Evolutionary conservation across 2,797 vertebrate species (phyloP).

Genomic region (Diplodus puntazzo): DNA sequence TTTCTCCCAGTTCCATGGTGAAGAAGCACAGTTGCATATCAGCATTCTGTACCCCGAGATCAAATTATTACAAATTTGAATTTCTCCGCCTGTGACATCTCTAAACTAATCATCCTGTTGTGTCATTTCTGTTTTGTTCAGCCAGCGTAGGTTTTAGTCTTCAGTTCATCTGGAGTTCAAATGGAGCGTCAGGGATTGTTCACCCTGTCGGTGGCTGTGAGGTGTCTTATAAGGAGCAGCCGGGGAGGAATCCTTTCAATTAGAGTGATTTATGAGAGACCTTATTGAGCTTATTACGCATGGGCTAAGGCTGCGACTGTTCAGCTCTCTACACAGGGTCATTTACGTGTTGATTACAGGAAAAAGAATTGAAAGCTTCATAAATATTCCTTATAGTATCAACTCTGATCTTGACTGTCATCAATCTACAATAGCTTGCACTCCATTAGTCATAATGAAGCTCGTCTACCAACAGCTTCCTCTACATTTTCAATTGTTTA

Average conservation of each 20-base stretch:
- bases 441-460: conserved; percentile 79
- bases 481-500: conserved; percentile 44
- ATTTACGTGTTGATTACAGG: conserved; percentile 87
- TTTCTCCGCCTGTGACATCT: conserved; percentile 41
- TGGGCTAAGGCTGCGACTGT: conserved; percentile 71
- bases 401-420: conserved; percentile 68
- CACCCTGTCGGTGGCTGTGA: conserved; percentile 87
- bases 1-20: conserved; percentile 17
- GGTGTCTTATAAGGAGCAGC: conserved; percentile 93
- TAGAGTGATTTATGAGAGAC: conserved; percentile 97
- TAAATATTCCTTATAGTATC: conserved; percentile 66
- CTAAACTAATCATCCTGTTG: conserved; percentile 49
- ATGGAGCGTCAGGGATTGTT: conserved; percentile 76
- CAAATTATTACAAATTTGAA: conserved; percentile 60
- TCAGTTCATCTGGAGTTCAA: conserved; percentile 83
- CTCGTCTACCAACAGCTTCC: conserved; percentile 58
- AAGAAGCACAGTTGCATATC: conserved; percentile 17
- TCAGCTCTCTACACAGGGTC: conserved; percentile 63
- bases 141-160: conserved; percentile 52
- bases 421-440: conserved; percentile 78
- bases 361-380: conserved; percentile 79
- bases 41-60: conserved; percentile 39
- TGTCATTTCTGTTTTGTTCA: conserved; percentile 56
- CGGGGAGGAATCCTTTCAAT: conserved; percentile 92
- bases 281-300: conserved; percentile 93